Conservation (phyloP, 2,113 vertebrate genomes). For the Hippocampus zosterae region DNA sequence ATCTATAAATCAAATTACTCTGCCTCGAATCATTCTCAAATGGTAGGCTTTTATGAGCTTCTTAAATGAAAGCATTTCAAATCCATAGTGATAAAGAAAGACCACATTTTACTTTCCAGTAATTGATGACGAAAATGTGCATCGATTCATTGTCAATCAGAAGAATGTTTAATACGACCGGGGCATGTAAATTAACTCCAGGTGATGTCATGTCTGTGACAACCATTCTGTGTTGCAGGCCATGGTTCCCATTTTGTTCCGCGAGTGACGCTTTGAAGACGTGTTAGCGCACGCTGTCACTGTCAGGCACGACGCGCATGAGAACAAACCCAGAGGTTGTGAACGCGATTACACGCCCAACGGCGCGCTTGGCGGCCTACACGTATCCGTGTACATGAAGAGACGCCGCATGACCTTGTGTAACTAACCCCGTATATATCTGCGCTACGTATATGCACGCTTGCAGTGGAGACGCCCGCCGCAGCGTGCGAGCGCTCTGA, state of each 20-base stretch:
- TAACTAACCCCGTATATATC: background rate
- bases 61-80: no score
- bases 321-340: constrained; percentile 44
- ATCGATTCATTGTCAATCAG: constrained; percentile 11
- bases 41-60: no score
- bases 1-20: no score
- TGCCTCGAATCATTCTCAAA: no score
- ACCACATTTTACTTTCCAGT: constrained; percentile 22
- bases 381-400: background rate
- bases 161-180: constrained; percentile 8
- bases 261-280: constrained; percentile 23
- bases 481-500: constrained; percentile 7
- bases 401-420: constrained; percentile 14
- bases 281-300: constrained; percentile 40
- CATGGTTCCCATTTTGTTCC: constrained; percentile 22
- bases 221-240: constrained; percentile 12
- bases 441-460: background rate
- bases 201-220: constrained; percentile 4
- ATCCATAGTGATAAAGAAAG: no score
- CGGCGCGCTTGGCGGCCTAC: background rate
- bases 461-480: constrained; percentile 8
- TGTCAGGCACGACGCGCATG: constrained; percentile 42
- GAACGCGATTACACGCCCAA: constrained; percentile 7
- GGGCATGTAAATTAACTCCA: background rate
- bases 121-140: constrained; percentile 14